Evolutionary conservation across 1,140 invertebrate species (phyloP).

Genomic region (Lucilia sericata): DNA sequence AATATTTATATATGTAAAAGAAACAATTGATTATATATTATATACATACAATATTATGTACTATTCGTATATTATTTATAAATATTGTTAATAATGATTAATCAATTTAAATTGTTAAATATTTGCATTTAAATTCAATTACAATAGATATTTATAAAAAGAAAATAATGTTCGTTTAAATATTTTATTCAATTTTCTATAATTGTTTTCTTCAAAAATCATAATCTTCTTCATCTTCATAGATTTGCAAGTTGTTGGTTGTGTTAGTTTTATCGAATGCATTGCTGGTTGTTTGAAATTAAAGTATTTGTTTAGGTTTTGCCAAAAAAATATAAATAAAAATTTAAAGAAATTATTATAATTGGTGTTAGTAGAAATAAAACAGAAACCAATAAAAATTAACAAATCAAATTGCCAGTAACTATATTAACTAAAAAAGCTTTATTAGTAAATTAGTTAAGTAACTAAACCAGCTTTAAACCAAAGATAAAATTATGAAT

Average conservation of each 20-base stretch:
- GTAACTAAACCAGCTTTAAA: too few relatives aligned
- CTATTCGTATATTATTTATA: slow-evolving; percentile 7
- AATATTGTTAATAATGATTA: neutral
- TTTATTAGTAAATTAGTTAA: too few relatives aligned
- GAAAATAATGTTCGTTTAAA: neutral
- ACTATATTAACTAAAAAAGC: neutral
- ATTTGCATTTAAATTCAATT: neutral
- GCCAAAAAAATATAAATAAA: neutral
- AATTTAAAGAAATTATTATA: neutral
- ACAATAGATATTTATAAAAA: neutral
- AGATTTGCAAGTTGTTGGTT: slow-evolving; percentile 32
- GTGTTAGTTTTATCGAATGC: slow-evolving; percentile 30
- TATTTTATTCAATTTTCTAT: neutral
- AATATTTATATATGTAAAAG: slow-evolving; percentile 1
- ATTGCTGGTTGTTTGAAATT: slow-evolving; percentile 15
- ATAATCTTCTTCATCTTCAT: slow-evolving; percentile 7
- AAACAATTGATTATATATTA: neutral
- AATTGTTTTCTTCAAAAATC: neutral
- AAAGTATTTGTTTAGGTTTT: neutral
- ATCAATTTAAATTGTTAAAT: neutral
- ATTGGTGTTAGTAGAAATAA: neutral
- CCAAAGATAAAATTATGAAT: too few relatives aligned
- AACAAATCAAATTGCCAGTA: neutral
- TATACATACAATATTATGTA: neutral
- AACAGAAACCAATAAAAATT: neutral